These are phyloP conservation scores for Pelodiscus sinensis DNA, from an alignment of 2,113 vertebrate genomes.

Conservation along the genomic window DNA sequence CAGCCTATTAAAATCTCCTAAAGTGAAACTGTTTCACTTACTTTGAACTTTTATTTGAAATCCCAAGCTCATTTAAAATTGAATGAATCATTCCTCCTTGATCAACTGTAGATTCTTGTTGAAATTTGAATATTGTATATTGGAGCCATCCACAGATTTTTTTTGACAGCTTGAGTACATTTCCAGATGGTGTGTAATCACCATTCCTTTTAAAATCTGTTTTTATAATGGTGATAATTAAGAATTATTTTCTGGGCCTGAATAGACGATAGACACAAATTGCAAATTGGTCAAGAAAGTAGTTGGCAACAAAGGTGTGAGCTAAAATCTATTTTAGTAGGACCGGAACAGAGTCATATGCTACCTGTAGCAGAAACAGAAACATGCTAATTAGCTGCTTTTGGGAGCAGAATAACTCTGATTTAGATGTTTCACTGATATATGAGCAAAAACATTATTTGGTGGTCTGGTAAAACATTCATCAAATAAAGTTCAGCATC, in stretches of 20 bases:
- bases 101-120: slow-evolving; percentile 55
- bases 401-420: not conserved
- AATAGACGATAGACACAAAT: slow-evolving; percentile 26
- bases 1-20: slow-evolving; percentile 31
- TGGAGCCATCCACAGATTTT: slow-evolving; percentile 52
- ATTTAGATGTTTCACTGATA: not conserved
- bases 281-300: slow-evolving; percentile 57
- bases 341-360: not conserved
- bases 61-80: slow-evolving; percentile 47
- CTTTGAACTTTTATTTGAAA: slow-evolving; percentile 53
- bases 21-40: slow-evolving; percentile 49
- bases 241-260: slow-evolving; percentile 65
- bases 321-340: slow-evolving; percentile 35
- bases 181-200: slow-evolving; percentile 70
- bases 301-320: slow-evolving; percentile 20
- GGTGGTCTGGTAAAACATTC: slow-evolving; percentile 13
- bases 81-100: slow-evolving; percentile 45
- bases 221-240: slow-evolving; percentile 71
- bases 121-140: slow-evolving; percentile 50
- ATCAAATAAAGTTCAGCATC: not conserved
- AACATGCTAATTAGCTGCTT: slow-evolving; percentile 19
- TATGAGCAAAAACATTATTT: not conserved
- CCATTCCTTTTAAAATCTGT: slow-evolving; percentile 71
- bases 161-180: slow-evolving; percentile 66
- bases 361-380: not conserved